These are phyloP conservation scores for Alligator mississippiensis DNA, from an alignment of 2,113 vertebrate species.

Conservation along the genomic window DNA sequence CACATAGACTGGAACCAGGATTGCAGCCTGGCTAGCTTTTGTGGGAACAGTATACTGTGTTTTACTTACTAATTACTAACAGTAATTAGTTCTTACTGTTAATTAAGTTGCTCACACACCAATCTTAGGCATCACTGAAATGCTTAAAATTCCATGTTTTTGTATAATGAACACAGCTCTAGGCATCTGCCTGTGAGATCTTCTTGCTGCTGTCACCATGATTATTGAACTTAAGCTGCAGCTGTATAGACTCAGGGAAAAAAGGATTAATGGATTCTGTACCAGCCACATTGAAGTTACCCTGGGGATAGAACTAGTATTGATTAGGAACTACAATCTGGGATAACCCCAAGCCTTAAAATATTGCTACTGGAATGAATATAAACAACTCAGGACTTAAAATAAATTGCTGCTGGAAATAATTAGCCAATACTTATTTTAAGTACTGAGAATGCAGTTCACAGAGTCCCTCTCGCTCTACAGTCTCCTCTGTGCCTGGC, in stretches of 20 bases:
- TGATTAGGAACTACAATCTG: not conserved
- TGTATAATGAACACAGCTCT: not conserved
- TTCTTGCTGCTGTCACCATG: not conserved
- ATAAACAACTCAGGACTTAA: no score
- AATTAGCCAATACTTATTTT: not conserved
- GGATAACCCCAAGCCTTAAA: not conserved
- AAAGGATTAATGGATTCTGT: not conserved
- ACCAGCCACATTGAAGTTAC: not conserved
- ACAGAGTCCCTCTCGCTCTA: not conserved
- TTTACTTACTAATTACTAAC: no score
- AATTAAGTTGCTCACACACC: not conserved
- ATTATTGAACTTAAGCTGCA: not conserved
- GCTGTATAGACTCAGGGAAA: not conserved
- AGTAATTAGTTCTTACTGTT: not conserved
- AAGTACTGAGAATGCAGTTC: not conserved
- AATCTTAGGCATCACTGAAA: not conserved
- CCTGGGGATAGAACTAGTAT: not conserved
- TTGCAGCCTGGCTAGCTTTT: not conserved
- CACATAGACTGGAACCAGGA: not conserved
- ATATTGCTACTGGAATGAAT: not conserved
- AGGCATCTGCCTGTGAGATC: accelerated
- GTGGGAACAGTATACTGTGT: not conserved
- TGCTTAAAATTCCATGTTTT: not conserved
- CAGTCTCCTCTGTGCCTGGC: not conserved
- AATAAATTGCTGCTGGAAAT: not conserved